phyloP scores from a whole-genome alignment of 2,113 vertebrate species.

The Podiceps cristatus region DNA sequence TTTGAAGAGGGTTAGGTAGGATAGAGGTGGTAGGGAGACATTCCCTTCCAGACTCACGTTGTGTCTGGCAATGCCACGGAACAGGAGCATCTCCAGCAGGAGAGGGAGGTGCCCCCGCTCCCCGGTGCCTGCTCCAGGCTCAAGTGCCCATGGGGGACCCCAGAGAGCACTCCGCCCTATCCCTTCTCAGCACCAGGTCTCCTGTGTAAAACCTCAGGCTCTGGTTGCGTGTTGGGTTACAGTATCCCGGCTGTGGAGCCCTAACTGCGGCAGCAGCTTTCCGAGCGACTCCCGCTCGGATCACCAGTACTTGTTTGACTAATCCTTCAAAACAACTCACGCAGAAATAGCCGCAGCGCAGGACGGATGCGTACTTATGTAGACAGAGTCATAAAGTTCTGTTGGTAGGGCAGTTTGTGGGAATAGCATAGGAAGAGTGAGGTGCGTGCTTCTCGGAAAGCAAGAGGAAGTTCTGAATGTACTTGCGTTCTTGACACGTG shows the following conservation, averaged over 20 bases:
- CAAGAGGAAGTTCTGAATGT: background rate
- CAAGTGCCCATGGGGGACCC: background rate
- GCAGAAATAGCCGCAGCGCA: background rate
- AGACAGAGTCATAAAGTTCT: background rate
- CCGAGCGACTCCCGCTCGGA: rapidly evolving
- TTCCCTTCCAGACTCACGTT: rapidly evolving
- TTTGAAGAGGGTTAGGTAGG: background rate
- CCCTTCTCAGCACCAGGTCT: rapidly evolving
- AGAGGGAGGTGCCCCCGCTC: background rate
- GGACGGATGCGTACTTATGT: rapidly evolving
- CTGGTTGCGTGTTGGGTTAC: too few relatives aligned
- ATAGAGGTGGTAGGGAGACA: background rate
- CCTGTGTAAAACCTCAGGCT: background rate
- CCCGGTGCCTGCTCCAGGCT: background rate
- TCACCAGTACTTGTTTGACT: rapidly evolving
- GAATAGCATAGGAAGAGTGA: background rate
- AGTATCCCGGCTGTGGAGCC: background rate
- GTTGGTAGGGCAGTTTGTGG: background rate
- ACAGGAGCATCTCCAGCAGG: background rate
- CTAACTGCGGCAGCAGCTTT: background rate
- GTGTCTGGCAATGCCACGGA: background rate
- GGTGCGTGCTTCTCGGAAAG: background rate
- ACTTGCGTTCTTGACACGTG: background rate
- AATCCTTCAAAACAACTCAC: rapidly evolving
- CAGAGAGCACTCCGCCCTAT: rapidly evolving